These are phyloP conservation scores for Parazoanthus swiftii DNA, from an alignment of 92 coral and sea anemone species.

Conservation along the genomic window DNA sequence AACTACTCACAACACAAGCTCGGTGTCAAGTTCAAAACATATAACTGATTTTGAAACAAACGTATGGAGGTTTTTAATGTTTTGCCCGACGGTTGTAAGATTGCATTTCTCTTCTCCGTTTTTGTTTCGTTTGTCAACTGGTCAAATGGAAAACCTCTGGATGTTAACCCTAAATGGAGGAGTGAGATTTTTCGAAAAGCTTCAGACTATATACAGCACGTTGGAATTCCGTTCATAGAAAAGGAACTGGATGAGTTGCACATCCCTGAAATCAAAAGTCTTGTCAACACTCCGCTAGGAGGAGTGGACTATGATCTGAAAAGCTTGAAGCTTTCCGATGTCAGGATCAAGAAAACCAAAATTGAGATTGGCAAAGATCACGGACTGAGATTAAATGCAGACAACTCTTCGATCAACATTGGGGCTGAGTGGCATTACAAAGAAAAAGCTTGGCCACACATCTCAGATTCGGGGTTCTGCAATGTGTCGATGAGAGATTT, in stretches of 20 bases:
- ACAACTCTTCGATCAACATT: conserved; percentile 62
- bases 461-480: conserved; percentile 85
- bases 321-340: conserved; percentile 69
- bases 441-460: conserved; percentile 83
- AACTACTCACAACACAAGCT: not conserved
- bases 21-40: not conserved
- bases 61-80: conserved; percentile 9
- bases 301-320: conserved; percentile 65
- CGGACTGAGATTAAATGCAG: conserved; percentile 59
- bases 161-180: conserved; percentile 34
- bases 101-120: not conserved
- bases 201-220: conserved; percentile 60
- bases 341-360: conserved; percentile 65
- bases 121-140: not conserved
- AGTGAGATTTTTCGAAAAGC: conserved; percentile 23
- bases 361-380: conserved; percentile 51
- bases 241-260: conserved; percentile 61
- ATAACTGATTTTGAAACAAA: not conserved
- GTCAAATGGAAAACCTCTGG: conserved; percentile 26
- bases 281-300: conserved; percentile 73
- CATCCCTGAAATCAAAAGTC: conserved; percentile 63
- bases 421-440: conserved; percentile 79
- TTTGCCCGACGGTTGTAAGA: not conserved
- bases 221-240: conserved; percentile 73
- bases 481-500: conserved; percentile 60